Percentiles rank a stretch among this genome's conserved stretches.
phyloP scores from a whole-genome alignment of 2,888 invertebrate species.

The Plebejus argus region DNA sequence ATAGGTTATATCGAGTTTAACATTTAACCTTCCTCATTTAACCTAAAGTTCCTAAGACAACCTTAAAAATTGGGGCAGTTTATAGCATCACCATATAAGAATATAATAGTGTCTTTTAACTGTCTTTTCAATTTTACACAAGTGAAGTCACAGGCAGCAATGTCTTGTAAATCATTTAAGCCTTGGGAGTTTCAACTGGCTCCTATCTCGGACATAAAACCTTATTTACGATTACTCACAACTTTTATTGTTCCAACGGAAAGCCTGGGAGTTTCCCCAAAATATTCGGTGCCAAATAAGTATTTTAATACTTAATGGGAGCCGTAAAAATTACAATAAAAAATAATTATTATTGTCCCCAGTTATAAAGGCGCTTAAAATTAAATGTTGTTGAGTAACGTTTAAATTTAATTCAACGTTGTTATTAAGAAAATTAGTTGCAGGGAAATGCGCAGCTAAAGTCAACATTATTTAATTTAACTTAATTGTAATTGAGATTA shows the following conservation, averaged over 20 bases:
- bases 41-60: too few relatives aligned
- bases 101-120: too few relatives aligned
- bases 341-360: not conserved
- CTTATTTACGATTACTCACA: slow-evolving; percentile 14
- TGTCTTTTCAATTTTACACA: not conserved
- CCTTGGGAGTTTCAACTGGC: not conserved
- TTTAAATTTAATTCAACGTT: not conserved
- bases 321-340: not conserved
- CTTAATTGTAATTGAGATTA: not conserved
- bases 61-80: too few relatives aligned
- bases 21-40: too few relatives aligned
- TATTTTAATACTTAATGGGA: not conserved
- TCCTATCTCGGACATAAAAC: slow-evolving; percentile 3
- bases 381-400: not conserved
- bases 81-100: too few relatives aligned
- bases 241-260: slow-evolving; percentile 12
- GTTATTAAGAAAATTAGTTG: not conserved
- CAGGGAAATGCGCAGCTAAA: not conserved
- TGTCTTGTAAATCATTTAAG: not conserved
- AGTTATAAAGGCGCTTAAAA: not conserved
- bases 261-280: slow-evolving; percentile 6
- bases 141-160: not conserved
- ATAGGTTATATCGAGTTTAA: too few relatives aligned
- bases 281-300: slow-evolving; percentile 2
- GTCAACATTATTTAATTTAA: not conserved